These are phyloP conservation scores for Melanostoma scalare DNA, from an alignment of 2,888 invertebrate species.

Conservation along the genomic window DNA sequence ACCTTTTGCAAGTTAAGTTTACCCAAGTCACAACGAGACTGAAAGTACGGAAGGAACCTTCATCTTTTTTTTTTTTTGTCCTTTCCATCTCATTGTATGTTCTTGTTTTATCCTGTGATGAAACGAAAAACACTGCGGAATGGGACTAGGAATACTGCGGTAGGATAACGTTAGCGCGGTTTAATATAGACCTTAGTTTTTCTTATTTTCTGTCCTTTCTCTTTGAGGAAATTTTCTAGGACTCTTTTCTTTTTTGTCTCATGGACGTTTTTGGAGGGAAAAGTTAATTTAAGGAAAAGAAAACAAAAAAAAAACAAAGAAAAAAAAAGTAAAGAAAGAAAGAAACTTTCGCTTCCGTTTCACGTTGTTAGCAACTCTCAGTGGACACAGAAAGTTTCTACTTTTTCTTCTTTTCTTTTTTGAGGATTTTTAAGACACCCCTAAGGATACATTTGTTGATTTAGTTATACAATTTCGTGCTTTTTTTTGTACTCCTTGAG, in stretches of 20 bases:
- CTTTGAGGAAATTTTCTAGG: slow-evolving; percentile 12
- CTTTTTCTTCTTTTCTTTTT: slow-evolving; percentile 12
- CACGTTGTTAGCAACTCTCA: slow-evolving; percentile 51
- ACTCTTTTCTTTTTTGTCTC: slow-evolving; percentile 5
- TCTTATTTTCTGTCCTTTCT: slow-evolving; percentile 5
- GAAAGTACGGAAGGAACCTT: slow-evolving; percentile 24
- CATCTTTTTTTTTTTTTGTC: neutral
- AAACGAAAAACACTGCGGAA: slow-evolving; percentile 49
- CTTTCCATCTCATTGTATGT: neutral
- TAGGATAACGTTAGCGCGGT: slow-evolving; percentile 19
- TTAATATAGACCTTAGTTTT: slow-evolving; percentile 30
- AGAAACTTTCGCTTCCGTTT: slow-evolving; percentile 35
- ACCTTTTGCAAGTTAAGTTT: slow-evolving; percentile 48
- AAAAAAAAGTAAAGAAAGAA: neutral
- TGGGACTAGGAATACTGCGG: slow-evolving; percentile 15
- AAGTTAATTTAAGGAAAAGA: slow-evolving; percentile 53
- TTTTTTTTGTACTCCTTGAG: neutral
- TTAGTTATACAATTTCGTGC: slow-evolving; percentile 38
- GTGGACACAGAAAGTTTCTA: slow-evolving; percentile 31
- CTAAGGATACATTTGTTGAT: slow-evolving; percentile 52
- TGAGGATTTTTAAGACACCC: slow-evolving; percentile 18
- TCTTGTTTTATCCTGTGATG: slow-evolving; percentile 18
- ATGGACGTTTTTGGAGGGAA: slow-evolving; percentile 17
- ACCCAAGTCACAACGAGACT: slow-evolving; percentile 39
- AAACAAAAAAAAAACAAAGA: slow-evolving; percentile 3